Conservation (phyloP, 2,888 invertebrate species). For the Hydriomena furcata region DNA sequence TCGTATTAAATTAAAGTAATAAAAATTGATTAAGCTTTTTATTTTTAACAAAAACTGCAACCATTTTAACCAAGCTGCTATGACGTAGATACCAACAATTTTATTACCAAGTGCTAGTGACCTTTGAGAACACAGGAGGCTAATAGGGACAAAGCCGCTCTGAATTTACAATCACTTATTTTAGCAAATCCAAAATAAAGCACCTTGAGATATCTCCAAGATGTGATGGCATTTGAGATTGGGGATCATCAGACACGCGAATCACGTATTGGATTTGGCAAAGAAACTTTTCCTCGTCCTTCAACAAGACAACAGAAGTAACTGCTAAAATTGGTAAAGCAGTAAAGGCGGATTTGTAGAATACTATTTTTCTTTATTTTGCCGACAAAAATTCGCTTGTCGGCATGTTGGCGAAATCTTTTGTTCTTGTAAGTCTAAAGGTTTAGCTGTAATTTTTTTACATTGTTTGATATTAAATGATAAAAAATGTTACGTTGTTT, state of each 20-base stretch:
- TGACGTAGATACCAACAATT: neutral
- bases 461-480: no score
- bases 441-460: no score
- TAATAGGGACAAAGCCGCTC: conserved; percentile 18
- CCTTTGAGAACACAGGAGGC: conserved; percentile 3
- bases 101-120: neutral
- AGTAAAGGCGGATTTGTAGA: neutral
- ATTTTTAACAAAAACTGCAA: no score
- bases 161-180: conserved; percentile 25
- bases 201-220: conserved; percentile 14
- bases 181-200: conserved; percentile 14
- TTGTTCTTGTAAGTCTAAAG: no score
- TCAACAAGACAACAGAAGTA: conserved; percentile 22
- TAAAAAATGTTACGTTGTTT: no score
- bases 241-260: conserved; percentile 31
- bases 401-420: no score
- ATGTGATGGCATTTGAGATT: conserved; percentile 23
- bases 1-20: no score
- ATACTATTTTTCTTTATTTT: conserved; percentile 18
- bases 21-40: no score
- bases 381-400: neutral
- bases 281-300: conserved; percentile 33
- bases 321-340: conserved; percentile 13
- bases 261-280: conserved; percentile 35
- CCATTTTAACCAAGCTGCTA: no score